Evolutionary conservation across 1,140 invertebrate genomes (phyloP), one percentile per base, ranked within the genome.

Genomic region (Papilio polytes): DNA sequence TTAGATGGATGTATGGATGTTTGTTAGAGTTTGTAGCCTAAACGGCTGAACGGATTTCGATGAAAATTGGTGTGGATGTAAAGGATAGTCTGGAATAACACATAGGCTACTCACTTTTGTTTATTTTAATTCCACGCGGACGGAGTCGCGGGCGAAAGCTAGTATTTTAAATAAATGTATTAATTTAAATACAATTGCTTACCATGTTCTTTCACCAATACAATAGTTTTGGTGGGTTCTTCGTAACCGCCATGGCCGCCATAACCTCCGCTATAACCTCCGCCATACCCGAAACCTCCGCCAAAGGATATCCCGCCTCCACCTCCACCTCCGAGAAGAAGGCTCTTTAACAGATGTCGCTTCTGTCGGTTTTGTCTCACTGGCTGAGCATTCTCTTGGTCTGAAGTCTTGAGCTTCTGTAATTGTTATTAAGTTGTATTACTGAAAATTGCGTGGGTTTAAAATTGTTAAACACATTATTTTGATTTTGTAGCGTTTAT

Each of bases 401-500:
- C 92, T 89, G n/a, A n/a, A n/a, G n/a, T 94, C 91, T 70, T n/a
- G n/a, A 93, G 83, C 89, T 92, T 93, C 93, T 94, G 84, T 22
- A 85, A 82, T 74, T 76, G 80, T 59, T 8, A 70, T 44, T 53
- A 70, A 36, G 10, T 78, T 26, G 3, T 12, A 63, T 26, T 63
- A 63, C 7, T 26, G 9, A 26, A 15, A 2, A 18, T 51, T 18
- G 13, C 10, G 1, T 51, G 48, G 2, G 13, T 18, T 15, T 51
- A 1, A 0, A 51, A 51, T 51, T n/a, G n/a, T n/a, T n/a, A n/a
- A n/a, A n/a, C n/a, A n/a, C n/a, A n/a, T n/a, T n/a, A n/a, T n/a
- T n/a, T n/a, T n/a, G n/a, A n/a, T n/a, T 51, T 51, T 4, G 48
- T 15, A 3, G 36, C 4, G 36, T 36, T 3, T 36, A 36, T 36